Base-by-base conservation (phyloP, 2,797 vertebrate species). In the Gallirallus australis region DNA sequence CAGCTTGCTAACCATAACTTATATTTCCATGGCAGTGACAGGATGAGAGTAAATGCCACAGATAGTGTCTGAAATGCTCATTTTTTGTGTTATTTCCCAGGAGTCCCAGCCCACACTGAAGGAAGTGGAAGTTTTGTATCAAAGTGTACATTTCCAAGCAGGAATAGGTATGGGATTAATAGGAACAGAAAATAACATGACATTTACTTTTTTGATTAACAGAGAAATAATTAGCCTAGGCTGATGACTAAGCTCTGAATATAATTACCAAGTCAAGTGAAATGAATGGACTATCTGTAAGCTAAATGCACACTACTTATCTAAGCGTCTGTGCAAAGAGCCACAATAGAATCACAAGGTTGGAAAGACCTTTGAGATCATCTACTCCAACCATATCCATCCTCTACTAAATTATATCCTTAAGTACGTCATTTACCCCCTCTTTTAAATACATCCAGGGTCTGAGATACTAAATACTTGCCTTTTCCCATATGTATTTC, bases 41-140 rank as follows among this genome's bases (percentile, higher is more conserved):
- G 91, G 82, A 91, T 91, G 82, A 78, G 72, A 94, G 59, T 83
- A 90, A 92, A 91, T 59, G 69, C 37, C 61, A 80, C 37, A 73
- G 69, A 93, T 25, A 88, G 40, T 0, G 7, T 19, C 48, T 60
- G 35, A 87, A 89, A 33, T 1, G 0, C 4, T 35, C 1, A 0
- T 25, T 81, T 87, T 87, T 59, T 39, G 16, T 57, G 15, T 17
- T 76, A 12, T 84, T 92, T 94, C 71, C 88, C 48, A 60, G 81
- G 59, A 81, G 42, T 42, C 37, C 35, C 12, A 14, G 39, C n/a
- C 60, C 31, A 27, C 25, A 33, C 27, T 50, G 48, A 73, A 84
- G 56, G 75, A 92, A 90, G 31, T 37, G 56, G 83, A 77, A 76
- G 47, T 54, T 95, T 61, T 90, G 31, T 28, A 76, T 64, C 37